A percentile compares a stretch with the other conserved stretches of the same genome.
These are phyloP conservation scores for Aurelia aurita complex sp. Pacific DNA, from an alignment of 30 jellyfish, hydroid and myxozoan genomes.

Conservation along the genomic window DNA sequence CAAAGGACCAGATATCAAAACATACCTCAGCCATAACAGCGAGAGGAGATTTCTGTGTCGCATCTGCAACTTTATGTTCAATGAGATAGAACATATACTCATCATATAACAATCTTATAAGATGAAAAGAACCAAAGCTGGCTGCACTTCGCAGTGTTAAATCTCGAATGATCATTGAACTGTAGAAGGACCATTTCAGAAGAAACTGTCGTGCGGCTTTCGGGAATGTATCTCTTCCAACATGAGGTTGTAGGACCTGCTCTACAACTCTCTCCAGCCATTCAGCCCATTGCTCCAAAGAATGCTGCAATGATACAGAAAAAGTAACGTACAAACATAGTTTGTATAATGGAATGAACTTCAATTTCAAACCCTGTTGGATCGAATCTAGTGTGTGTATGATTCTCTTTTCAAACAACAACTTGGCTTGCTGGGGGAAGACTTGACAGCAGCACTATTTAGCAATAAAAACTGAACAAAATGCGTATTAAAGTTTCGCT, in stretches of 20 bases:
- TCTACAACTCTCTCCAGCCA: conserved; percentile 96
- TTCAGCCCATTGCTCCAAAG: conserved; percentile 98
- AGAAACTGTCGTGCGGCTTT: conserved; percentile 98
- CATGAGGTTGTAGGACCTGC: conserved; percentile 89
- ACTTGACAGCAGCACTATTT: too few species aligned
- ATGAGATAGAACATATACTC: conserved; percentile 95
- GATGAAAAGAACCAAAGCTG: conserved; percentile 96
- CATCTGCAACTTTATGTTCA: conserved; percentile 97
- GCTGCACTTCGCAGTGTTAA: conserved; percentile 98
- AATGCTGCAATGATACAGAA: conserved; percentile 69
- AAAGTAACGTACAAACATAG: neutral
- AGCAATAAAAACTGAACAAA: too few species aligned
- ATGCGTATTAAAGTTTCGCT: too few species aligned
- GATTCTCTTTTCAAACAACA: too few species aligned
- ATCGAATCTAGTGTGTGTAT: too few species aligned
- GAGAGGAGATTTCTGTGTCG: conserved; percentile 96
- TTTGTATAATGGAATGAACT: too few species aligned
- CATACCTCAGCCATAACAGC: conserved; percentile 99
- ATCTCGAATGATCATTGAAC: conserved; percentile 97
- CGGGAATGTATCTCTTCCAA: conserved; percentile 84
- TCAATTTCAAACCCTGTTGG: too few species aligned
- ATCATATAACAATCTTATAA: conserved; percentile 91
- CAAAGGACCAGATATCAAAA: too few species aligned
- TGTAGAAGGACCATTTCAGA: conserved; percentile 95
- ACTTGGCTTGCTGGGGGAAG: too few species aligned